Conservation (phyloP, 2,797 vertebrate genomes). For the Naso thynnoides region DNA sequence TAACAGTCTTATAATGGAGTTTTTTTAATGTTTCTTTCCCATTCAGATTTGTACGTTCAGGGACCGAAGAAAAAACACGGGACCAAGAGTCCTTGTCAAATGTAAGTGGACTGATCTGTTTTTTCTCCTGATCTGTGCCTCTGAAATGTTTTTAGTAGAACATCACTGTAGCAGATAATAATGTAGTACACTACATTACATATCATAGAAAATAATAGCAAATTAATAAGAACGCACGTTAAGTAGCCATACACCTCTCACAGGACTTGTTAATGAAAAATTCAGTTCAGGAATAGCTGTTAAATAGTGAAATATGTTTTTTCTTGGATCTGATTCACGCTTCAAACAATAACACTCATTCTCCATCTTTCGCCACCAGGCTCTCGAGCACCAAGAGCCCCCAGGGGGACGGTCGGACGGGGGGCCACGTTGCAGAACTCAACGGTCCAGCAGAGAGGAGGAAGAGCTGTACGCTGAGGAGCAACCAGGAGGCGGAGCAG, state of each 20-base stretch:
- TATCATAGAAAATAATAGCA: neutral
- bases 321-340: neutral
- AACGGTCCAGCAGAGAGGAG: conserved; percentile 89
- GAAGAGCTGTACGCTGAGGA: conserved; percentile 78
- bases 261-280: no score
- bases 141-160: neutral
- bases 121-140: neutral
- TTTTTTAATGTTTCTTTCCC: conserved; percentile 33
- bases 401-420: conserved; percentile 81
- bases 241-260: no score
- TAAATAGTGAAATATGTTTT: neutral
- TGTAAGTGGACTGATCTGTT: conserved; percentile 59
- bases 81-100: conserved; percentile 75
- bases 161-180: neutral
- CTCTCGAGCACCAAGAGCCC: conserved; percentile 82
- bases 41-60: conserved; percentile 72
- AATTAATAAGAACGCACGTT: neutral
- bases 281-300: neutral
- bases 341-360: neutral
- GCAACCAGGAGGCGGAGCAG: conserved; percentile 85
- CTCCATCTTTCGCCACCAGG: conserved; percentile 46
- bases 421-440: conserved; percentile 81
- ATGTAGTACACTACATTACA: neutral
- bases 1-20: neutral
- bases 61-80: conserved; percentile 82